Conservation (phyloP, 2,888 invertebrate genomes). For the Drosophila pseudotalamancana region DNA sequence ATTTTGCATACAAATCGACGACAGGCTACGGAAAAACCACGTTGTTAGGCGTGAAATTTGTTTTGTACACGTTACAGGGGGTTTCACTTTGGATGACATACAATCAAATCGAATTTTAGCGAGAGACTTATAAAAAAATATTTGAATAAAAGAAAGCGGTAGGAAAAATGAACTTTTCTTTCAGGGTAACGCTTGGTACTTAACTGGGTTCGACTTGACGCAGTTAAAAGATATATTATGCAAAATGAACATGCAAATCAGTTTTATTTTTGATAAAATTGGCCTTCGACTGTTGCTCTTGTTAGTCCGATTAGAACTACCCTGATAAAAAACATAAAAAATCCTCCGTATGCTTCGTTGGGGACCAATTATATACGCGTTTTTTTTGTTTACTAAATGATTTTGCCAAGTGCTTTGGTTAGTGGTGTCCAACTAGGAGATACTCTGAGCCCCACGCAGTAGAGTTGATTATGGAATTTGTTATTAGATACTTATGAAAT, state of each 20-base stretch:
- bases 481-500: too few relatives aligned
- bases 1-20: slow-evolving; percentile 80
- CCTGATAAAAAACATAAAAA: slow-evolving; percentile 6
- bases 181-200: slow-evolving; percentile 24
- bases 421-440: too few relatives aligned
- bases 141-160: slow-evolving; percentile 69
- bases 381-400: slow-evolving; percentile 76
- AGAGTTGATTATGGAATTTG: too few relatives aligned
- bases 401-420: slow-evolving; percentile 47
- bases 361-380: slow-evolving; percentile 73
- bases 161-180: slow-evolving; percentile 22
- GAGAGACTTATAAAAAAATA: slow-evolving; percentile 73
- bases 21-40: slow-evolving; percentile 64
- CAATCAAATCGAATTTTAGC: slow-evolving; percentile 74
- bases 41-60: slow-evolving; percentile 83
- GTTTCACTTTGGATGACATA: slow-evolving; percentile 56
- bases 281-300: slow-evolving; percentile 56
- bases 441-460: too few relatives aligned
- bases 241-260: slow-evolving; percentile 84
- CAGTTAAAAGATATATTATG: slow-evolving; percentile 73
- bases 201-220: slow-evolving; percentile 43
- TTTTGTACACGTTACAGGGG: slow-evolving; percentile 61
- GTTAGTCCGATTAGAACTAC: slow-evolving; percentile 27
- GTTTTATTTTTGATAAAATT: slow-evolving; percentile 84
- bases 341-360: slow-evolving; percentile 68